Percentiles rank a stretch among this genome's conserved stretches.
phyloP scores from a whole-genome alignment of 2,888 invertebrate genomes.

The Acanthosepion esculentum region DNA sequence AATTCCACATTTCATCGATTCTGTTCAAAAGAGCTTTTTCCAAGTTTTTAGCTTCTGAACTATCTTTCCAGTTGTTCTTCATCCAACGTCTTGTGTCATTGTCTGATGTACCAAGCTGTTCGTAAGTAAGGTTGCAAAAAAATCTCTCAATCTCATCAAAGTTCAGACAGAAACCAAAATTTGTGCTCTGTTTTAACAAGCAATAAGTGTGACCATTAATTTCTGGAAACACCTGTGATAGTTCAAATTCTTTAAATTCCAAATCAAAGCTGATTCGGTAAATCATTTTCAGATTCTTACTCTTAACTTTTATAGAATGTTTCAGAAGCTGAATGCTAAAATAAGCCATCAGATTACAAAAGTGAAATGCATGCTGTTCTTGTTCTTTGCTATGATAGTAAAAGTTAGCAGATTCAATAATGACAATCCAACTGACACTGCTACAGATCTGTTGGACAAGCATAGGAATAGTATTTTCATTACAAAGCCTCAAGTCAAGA shows the following conservation, averaged over 20 bases:
- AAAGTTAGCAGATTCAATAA: not conserved
- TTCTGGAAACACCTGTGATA: not conserved
- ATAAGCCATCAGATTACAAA: not conserved
- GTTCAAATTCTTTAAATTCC: not conserved
- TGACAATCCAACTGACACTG: not conserved
- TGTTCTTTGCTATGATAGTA: not conserved
- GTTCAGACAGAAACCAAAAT: not conserved
- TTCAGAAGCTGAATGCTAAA: not conserved
- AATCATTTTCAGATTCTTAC: not conserved
- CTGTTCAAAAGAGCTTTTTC: conserved; percentile 33
- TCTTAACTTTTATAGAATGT: not conserved
- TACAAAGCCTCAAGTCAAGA: not conserved
- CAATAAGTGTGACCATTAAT: not conserved
- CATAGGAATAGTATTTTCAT: not conserved
- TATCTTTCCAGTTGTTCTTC: not conserved
- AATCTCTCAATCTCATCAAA: not conserved
- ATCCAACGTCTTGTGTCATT: not conserved
- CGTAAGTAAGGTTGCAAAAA: not conserved
- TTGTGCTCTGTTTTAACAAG: not conserved
- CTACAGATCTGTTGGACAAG: not conserved
- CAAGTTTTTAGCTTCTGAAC: not conserved
- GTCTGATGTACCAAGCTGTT: not conserved
- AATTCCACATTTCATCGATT: not conserved
- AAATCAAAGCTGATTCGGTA: not conserved
- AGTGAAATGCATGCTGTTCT: not conserved